phyloP scores from a whole-genome alignment of 2,797 vertebrate genomes.

The Florisuga fusca region DNA sequence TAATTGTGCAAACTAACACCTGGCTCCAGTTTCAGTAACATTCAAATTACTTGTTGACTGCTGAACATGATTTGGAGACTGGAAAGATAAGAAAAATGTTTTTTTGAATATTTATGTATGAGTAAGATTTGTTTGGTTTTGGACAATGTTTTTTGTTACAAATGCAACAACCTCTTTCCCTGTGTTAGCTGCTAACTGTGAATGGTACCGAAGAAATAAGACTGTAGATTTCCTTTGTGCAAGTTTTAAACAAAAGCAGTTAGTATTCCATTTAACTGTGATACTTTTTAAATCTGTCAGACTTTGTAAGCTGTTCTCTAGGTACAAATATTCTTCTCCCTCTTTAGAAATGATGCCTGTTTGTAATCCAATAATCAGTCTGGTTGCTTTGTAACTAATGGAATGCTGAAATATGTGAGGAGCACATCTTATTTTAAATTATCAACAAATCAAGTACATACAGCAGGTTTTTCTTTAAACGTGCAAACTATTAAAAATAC shows the following conservation, averaged over 20 bases:
- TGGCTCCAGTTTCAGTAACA: neutral
- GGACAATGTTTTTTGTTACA: neutral
- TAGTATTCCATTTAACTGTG: neutral
- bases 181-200: neutral
- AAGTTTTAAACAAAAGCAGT: neutral
- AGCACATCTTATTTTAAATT: neutral
- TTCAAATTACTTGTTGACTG: neutral
- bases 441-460: neutral
- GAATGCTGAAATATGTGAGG: neutral
- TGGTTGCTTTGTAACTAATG: neutral
- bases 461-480: neutral
- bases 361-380: neutral
- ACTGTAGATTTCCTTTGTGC: neutral
- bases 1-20: neutral
- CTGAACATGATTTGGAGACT: neutral
- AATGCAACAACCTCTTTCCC: neutral
- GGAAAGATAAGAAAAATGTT: neutral
- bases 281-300: neutral
- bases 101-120: neutral
- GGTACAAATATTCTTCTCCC: neutral
- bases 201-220: neutral
- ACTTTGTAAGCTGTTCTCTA: neutral
- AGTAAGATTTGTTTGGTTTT: neutral
- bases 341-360: neutral
- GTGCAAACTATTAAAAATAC: neutral